These are phyloP conservation scores for Rhabdophis nuchalis DNA, from an alignment of 2,797 vertebrate species.

Conservation along the genomic window DNA sequence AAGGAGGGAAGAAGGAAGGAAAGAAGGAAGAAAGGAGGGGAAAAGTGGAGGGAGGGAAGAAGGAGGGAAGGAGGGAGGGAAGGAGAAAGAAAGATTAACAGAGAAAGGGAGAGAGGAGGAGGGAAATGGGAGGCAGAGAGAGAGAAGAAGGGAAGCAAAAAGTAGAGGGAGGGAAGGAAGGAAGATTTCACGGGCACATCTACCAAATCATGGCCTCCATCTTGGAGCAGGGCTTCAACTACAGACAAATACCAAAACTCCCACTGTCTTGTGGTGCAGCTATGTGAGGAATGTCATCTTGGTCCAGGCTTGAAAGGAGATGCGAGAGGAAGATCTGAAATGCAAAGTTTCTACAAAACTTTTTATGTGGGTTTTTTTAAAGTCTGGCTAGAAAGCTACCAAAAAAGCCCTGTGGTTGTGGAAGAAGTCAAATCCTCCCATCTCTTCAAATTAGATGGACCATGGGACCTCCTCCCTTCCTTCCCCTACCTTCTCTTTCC, in stretches of 20 bases:
- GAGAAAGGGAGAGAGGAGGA: too few relatives aligned
- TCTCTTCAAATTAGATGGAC: too few relatives aligned
- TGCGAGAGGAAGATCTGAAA: neutral
- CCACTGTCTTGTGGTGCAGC: fast-evolving
- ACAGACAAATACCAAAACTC: neutral
- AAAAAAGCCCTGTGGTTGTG: neutral
- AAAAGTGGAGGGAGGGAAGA: neutral
- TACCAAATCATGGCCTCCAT: neutral
- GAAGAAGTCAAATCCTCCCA: neutral
- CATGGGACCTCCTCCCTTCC: too few relatives aligned
- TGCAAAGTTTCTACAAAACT: neutral
- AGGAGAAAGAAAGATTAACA: too few relatives aligned
- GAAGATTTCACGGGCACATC: neutral
- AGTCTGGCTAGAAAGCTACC: neutral
- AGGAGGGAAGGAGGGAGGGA: too few relatives aligned
- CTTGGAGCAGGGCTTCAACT: neutral
- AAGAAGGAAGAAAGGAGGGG: too few relatives aligned
- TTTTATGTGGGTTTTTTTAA: too few relatives aligned
- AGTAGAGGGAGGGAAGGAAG: neutral
- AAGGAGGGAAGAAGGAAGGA: too few relatives aligned
- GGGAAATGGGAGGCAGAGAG: too few relatives aligned
- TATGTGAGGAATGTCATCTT: constrained; percentile 1
- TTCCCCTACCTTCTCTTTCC: too few relatives aligned
- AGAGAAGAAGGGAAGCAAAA: fast-evolving
- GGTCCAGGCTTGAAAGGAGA: neutral